Conservation (phyloP, 2,797 vertebrate genomes). For the Scarus forsteni region DNA sequence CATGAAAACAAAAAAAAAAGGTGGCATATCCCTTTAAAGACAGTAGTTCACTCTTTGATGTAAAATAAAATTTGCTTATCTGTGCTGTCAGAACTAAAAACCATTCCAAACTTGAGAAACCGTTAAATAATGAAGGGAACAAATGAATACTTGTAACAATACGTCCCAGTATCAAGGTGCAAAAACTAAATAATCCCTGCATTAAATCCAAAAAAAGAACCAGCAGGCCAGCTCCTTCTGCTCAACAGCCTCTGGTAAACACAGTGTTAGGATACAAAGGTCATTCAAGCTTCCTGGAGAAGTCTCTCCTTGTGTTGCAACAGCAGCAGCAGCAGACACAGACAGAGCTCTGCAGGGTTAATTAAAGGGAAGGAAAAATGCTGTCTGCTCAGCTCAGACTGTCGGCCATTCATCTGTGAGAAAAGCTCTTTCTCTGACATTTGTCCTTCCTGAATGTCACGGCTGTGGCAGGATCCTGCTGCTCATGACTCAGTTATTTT, state of each 20-base stretch:
- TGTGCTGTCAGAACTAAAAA: constrained; percentile 9
- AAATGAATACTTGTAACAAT: constrained; percentile 7
- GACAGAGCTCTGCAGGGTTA: constrained; percentile 13
- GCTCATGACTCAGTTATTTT: constrained; percentile 3
- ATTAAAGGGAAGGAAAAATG: constrained; percentile 15
- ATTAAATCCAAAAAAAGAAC: background rate
- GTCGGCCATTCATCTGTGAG: background rate
- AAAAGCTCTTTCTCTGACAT: constrained; percentile 28
- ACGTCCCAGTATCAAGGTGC: constrained; percentile 20
- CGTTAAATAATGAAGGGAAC: constrained; percentile 24
- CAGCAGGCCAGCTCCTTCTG: background rate
- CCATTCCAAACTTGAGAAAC: background rate
- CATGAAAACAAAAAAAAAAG: too few species aligned
- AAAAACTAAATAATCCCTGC: constrained; percentile 1
- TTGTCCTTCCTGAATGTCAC: background rate
- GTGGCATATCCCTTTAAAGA: background rate
- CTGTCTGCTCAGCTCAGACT: constrained; percentile 2
- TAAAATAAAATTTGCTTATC: constrained; percentile 1
- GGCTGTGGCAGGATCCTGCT: background rate
- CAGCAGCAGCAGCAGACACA: constrained; percentile 29
- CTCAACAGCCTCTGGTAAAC: background rate
- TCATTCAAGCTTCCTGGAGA: constrained; percentile 14
- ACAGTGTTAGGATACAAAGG: constrained; percentile 9
- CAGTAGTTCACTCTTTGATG: background rate
- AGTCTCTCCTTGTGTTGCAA: background rate